Base-by-base conservation (phyloP, 1,140 invertebrate genomes). In the Hypothenemus hampei region DNA sequence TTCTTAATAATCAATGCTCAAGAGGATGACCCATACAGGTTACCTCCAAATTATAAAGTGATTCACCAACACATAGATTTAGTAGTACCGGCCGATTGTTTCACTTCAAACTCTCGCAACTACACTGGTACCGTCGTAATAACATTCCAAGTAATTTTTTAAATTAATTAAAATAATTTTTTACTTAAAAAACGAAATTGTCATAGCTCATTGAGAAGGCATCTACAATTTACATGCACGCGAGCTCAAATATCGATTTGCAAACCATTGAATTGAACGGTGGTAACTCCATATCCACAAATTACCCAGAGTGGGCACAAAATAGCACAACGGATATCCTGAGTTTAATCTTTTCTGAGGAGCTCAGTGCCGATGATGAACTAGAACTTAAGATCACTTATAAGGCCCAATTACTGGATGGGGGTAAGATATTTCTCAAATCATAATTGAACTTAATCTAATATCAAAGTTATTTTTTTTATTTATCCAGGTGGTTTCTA, bases 401-500 rank as follows among this genome's bases (percentile, higher is more conserved):
- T 18, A 43, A 22, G 7, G 40, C 40, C 20, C 40, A 23, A 4
- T 23, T 43, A n/a, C 2, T 43, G 23, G 22, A 21, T 4, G 40
- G 40, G 3, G 40, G 40, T 43, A 43, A 43, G 18, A 23, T 3
- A 11, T 13, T 43, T 8, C 11, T 37, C 10, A 31, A 3, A 31
- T 13, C 1, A 11, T 13, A 3, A 11, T 3, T 31, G 26, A 16
- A n/a, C n/a, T n/a, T n/a, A n/a, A n/a, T n/a, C n/a, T n/a, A n/a
- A n/a, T n/a, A n/a, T n/a, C n/a, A 7, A 29, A 29, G 6, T 29
- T 29, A 7, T 29, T 29, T 29, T 1, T 1, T 7, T 7, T 7
- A 29, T 7, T 29, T 29, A n/a, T 35, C 22, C 10, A 54, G 33
- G 41, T 18, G 57, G 57, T 5, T 59, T 59, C 8, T 59, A 59